Conservation (phyloP, 2,888 invertebrate genomes). For the Cerastis leucographa region DNA sequence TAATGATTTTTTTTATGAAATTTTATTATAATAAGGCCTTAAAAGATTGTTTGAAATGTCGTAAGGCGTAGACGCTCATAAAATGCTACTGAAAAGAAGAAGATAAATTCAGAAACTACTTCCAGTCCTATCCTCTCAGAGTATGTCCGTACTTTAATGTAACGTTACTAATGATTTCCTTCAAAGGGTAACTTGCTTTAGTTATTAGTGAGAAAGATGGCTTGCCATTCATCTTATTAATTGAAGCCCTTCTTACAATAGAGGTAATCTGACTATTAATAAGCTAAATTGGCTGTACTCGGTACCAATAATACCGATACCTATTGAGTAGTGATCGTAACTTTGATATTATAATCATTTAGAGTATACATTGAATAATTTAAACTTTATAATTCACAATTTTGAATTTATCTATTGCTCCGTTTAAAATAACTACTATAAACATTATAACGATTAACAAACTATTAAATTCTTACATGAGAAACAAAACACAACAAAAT, state of each 20-base stretch:
- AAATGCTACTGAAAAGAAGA: no score
- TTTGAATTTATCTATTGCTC: no score
- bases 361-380: background rate
- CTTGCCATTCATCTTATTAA: conserved; percentile 45
- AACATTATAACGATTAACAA: no score
- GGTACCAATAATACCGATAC: conserved; percentile 14
- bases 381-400: no score
- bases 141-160: background rate
- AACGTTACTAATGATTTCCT: conserved; percentile 37
- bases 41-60: no score
- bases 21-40: no score
- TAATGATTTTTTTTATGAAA: no score
- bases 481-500: no score
- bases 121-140: background rate
- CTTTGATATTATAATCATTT: background rate
- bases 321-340: background rate
- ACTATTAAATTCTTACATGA: no score
- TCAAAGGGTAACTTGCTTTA: conserved; percentile 31
- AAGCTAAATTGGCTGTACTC: background rate
- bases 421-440: no score
- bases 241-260: conserved; percentile 35
- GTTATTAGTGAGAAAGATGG: conserved; percentile 36
- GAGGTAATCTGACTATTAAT: conserved; percentile 34
- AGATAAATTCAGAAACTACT: background rate
- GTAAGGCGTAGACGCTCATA: no score